phyloP scores from a whole-genome alignment of 1,140 invertebrate species.

The Propsilocerus akamusi region DNA sequence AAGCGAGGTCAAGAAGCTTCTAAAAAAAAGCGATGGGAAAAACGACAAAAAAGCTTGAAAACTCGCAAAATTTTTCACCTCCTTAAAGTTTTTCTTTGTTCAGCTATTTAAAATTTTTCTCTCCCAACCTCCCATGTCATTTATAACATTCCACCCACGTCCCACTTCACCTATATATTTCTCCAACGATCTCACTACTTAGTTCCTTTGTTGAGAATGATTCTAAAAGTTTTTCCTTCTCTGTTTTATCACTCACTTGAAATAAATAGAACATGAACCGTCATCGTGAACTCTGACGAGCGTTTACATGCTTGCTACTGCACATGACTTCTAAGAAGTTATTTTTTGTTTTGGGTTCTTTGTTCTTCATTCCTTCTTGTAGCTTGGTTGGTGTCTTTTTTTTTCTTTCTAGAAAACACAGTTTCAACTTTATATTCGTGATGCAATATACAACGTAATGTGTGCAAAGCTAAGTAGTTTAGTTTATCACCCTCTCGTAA shows the following conservation, averaged over 20 bases:
- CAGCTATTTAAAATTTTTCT: neutral
- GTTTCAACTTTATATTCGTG: no score
- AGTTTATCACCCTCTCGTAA: no score
- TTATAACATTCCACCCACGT: no score
- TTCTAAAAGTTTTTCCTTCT: no score
- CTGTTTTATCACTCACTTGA: no score
- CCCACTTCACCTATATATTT: conserved; percentile 1
- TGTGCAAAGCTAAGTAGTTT: no score
- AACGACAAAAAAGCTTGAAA: no score
- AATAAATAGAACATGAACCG: conserved; percentile 2
- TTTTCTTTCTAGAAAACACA: no score
- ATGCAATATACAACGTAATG: no score
- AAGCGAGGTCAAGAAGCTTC: neutral
- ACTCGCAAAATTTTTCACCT: neutral
- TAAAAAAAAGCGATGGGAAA: neutral
- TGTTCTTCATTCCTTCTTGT: no score
- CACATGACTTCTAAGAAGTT: neutral
- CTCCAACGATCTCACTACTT: neutral
- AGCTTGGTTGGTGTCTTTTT: no score
- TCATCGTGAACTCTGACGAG: neutral
- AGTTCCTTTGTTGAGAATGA: neutral
- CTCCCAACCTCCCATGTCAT: neutral
- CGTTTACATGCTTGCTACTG: neutral
- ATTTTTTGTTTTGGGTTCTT: no score
- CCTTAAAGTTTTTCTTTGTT: neutral